Percentiles rank a stretch among this genome's conserved stretches.
These are phyloP conservation scores for Sycophaga agraensis DNA, from an alignment of 1,140 invertebrate genomes.

Conservation along the genomic window DNA sequence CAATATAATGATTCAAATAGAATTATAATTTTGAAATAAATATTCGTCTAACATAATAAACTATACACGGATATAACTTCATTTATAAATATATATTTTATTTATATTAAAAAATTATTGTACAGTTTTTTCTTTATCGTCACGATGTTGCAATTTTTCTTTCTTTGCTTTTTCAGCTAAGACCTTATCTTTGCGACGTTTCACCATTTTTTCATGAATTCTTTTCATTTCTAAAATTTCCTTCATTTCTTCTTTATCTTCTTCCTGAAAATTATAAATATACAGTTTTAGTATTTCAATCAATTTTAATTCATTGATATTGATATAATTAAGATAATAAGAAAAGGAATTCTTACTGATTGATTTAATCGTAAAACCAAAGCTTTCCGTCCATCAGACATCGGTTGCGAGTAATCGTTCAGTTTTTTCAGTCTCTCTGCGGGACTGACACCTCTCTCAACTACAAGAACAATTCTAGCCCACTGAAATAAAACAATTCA, in stretches of 20 bases:
- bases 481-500: conserved; percentile 63
- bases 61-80: too few species aligned
- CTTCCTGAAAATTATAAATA: conserved; percentile 66
- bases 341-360: conserved; percentile 61
- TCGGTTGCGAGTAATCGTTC: conserved; percentile 91
- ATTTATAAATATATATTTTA: too few species aligned
- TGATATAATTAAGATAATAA: background rate
- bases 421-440: conserved; percentile 81
- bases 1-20: too few species aligned
- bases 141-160: background rate
- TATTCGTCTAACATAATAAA: too few species aligned
- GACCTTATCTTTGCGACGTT: conserved; percentile 62
- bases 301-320: background rate
- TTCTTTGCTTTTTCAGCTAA: conserved; percentile 29
- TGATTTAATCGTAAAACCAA: conserved; percentile 83
- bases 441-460: conserved; percentile 92
- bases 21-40: too few species aligned
- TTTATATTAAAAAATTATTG: background rate
- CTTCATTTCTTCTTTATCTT: conserved; percentile 91
- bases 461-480: conserved; percentile 95
- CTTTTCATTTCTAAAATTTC: conserved; percentile 89
- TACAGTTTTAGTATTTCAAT: conserved; percentile 2
- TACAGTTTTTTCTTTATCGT: background rate
- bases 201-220: conserved; percentile 74
- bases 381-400: conserved; percentile 87